Base-by-base conservation (phyloP, 2,888 invertebrate genomes). In the Phengaris arion region DNA sequence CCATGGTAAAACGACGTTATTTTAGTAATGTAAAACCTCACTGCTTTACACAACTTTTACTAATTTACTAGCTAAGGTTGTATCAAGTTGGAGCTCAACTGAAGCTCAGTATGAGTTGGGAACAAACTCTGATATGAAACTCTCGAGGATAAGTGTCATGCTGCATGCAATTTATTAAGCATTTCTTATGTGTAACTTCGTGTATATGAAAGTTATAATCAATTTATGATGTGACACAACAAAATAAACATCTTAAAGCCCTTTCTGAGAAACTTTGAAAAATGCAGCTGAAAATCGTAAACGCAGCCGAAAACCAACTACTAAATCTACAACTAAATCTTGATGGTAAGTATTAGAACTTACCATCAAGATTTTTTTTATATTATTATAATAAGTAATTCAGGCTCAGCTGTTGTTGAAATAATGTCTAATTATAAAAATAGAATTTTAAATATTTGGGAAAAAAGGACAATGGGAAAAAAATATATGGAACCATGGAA, bases 71-170 rank as follows among this genome's bases (percentile, higher is more conserved):
- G 59, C 22, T 59, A 59, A 59, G 22, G 22, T 22, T 59, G 22
- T 59, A 59, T 15, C 59, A 59, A 59, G 59, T 59, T 59, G 59
- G n/a, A 48, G 48, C 48, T 22, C 59, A 9, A 59, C 54, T 54
- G 54, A 22, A 59, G 59, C 59, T 59, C 22, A 9, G 59, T 59
- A 59, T 59, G 59, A 59, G 59, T 59, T 59, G 10, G 59, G 10
- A 59, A 59, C 59, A 59, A 59, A 59, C 59, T 59, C 59, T 10
- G 59, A 59, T 59, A 59, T 59, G 59, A 59, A 59, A 59, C 22
- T 59, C 59, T 22, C 59, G 59, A 22, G 59, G 59, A 59, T 59
- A 59, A 59, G 59, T 59, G 59, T 59, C 22, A 59, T 9, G 10
- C 59, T 59, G 15, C 22, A 9, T 59, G 59, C 59, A 59, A 9